These are phyloP conservation scores for Boleophthalmus pectinirostris DNA, from an alignment of 2,113 vertebrate genomes.

Conservation along the genomic window DNA sequence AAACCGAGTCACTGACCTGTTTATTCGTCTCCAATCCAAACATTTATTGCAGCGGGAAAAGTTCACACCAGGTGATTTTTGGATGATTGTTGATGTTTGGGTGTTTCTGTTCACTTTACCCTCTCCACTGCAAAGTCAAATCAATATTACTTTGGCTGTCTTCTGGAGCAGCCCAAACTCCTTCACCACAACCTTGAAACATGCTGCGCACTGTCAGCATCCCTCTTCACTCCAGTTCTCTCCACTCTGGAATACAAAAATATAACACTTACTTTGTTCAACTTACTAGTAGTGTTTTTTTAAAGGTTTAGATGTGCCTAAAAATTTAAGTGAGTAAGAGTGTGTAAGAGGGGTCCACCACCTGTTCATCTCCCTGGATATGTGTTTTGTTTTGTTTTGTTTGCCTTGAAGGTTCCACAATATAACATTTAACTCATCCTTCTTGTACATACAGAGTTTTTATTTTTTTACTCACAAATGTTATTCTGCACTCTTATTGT, in stretches of 20 bases:
- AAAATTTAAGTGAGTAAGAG: no score
- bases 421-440: no score
- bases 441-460: no score
- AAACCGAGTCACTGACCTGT: not conserved
- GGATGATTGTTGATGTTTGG: conserved; percentile 30
- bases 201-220: conserved; percentile 31
- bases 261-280: not conserved
- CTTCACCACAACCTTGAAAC: conserved; percentile 38
- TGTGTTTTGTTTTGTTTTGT: no score
- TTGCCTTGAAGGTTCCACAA: no score
- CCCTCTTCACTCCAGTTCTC: conserved; percentile 17
- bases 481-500: no score
- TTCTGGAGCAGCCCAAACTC: conserved; percentile 28
- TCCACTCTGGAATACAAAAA: conserved; percentile 18
- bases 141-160: conserved; percentile 40
- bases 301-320: not conserved
- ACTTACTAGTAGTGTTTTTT: not conserved
- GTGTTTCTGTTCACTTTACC: conserved; percentile 20
- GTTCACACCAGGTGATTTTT: conserved; percentile 1
- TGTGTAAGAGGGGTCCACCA: no score
- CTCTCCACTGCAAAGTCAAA: conserved; percentile 31
- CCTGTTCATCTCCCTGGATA: no score
- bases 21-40: not conserved
- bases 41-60: not conserved
- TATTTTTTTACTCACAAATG: no score